Base-by-base conservation (phyloP, 37 sponge, comb jelly and placozoan species). In the Eunapius fragilis region DNA sequence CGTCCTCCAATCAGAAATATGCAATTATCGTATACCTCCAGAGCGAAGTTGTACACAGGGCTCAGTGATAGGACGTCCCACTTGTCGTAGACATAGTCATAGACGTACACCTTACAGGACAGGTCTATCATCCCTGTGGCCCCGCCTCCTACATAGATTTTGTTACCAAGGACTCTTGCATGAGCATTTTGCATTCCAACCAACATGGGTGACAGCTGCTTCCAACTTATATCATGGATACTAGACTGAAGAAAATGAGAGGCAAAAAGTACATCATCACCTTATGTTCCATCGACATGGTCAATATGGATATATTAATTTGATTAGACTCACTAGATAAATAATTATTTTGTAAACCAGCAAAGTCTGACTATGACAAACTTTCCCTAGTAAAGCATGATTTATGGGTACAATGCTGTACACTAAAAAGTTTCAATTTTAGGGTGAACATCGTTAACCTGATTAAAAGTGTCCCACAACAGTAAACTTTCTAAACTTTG, bases 101-200 rank as follows among this genome's bases (percentile, higher is more conserved):
- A 67, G 32, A 48, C 26, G 69, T 28, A 19, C 68, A 24, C 67
- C 31, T 19, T 23, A 0, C 28, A 11, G 32, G n/a, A 48, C 27
- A 30, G 22, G 14, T 23, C 58, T 58, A 58, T 49, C 36, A 58
- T 31, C 10, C 34, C 28, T 3, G 38, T 38, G 47, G 70, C 31
- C 7, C 82, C 70, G 37, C 82, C 72, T 26, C 82, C 82, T 25
- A 82, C 49, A 27, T 71, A 82, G 25, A 82, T 25, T 38, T 71
- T 82, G 72, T 33, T 45, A 5, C 37, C 37, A 36, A 82, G 71
- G 2, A 33, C n/a, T 26, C 70, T 41, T 19, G 41, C 41, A 73
- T 82, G 82, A 72, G 82, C 72, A 72, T 82, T 72, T 24, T 37
- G 41, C 35, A 71, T 82, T 71, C 34, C 26, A 23, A 82, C 68